Evolutionary conservation across 2,113 vertebrate species (phyloP).

Genomic region (Ardeotis arabs): DNA sequence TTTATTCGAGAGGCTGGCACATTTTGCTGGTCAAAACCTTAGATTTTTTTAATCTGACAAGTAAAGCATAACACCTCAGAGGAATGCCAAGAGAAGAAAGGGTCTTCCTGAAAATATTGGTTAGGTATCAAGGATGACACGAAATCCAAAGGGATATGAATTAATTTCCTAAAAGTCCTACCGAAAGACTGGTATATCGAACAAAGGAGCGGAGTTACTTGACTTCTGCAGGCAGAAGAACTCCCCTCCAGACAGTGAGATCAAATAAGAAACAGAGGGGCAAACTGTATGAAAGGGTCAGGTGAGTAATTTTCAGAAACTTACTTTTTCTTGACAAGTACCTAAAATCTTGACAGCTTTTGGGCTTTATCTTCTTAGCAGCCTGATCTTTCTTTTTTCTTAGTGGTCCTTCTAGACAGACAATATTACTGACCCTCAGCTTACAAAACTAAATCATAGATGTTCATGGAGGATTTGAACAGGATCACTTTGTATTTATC

Average conservation of each 20-base stretch:
- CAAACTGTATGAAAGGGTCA: background rate
- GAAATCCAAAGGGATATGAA: background rate
- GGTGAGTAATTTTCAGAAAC: background rate
- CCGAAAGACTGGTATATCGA: background rate
- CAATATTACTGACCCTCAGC: background rate
- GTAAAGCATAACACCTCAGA: background rate
- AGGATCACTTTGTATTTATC: background rate
- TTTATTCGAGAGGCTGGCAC: background rate
- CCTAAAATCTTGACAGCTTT: background rate
- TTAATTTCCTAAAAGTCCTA: background rate
- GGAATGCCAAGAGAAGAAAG: background rate
- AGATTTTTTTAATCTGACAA: background rate
- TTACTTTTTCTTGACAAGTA: background rate
- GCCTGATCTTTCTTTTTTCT: background rate
- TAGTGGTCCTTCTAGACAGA: background rate
- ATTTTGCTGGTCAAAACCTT: background rate
- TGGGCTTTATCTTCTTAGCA: background rate
- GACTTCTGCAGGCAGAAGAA: background rate
- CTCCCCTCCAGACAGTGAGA: background rate
- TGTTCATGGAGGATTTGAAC: background rate
- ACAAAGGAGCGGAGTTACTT: background rate
- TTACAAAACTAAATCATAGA: conserved; percentile 10
- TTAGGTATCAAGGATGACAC: background rate
- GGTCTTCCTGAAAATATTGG: background rate
- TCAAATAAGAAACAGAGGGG: background rate